phyloP scores from a whole-genome alignment of 2,113 vertebrate genomes.

The Caretta caretta region DNA sequence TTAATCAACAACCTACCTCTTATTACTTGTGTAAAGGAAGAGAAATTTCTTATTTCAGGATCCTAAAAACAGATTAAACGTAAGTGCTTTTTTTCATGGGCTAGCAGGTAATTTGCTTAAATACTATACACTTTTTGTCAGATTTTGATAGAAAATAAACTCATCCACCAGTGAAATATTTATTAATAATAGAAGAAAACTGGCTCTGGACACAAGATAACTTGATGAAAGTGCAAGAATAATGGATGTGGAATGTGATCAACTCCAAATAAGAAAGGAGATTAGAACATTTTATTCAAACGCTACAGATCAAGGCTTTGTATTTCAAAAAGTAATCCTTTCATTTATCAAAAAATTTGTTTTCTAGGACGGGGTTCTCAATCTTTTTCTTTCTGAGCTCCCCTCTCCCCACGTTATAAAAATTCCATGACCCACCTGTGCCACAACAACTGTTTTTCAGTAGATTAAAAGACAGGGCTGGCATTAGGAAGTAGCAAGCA shows the following conservation, averaged over 20 bases:
- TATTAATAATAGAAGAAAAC: slow-evolving; percentile 68
- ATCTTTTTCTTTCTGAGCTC: too few relatives aligned
- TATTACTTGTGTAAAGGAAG: slow-evolving; percentile 36
- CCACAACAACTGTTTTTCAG: too few relatives aligned
- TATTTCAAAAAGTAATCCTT: slow-evolving; percentile 70
- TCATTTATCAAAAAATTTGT: slow-evolving; percentile 71
- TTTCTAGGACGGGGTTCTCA: slow-evolving; percentile 5
- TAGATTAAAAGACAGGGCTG: too few relatives aligned
- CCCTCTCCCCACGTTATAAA: too few relatives aligned
- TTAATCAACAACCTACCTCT: slow-evolving; percentile 30
- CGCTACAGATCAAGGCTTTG: slow-evolving; percentile 43
- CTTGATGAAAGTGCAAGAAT: slow-evolving; percentile 57
- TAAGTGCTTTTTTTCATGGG: slow-evolving; percentile 56
- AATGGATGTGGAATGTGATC: slow-evolving; percentile 54
- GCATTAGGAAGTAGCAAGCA: too few relatives aligned
- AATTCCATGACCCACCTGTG: too few relatives aligned
- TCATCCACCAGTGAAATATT: slow-evolving; percentile 42
- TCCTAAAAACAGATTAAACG: slow-evolving; percentile 55
- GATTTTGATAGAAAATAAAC: slow-evolving; percentile 62
- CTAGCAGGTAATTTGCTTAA: slow-evolving; percentile 42
- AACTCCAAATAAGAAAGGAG: slow-evolving; percentile 55
- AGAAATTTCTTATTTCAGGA: slow-evolving; percentile 48
- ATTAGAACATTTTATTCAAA: slow-evolving; percentile 68
- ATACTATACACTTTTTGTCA: slow-evolving; percentile 37
- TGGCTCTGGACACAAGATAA: slow-evolving; percentile 52